These are phyloP conservation scores for Hoplostethus mediterraneus DNA, from an alignment of 2,797 vertebrate genomes.

Conservation along the genomic window DNA sequence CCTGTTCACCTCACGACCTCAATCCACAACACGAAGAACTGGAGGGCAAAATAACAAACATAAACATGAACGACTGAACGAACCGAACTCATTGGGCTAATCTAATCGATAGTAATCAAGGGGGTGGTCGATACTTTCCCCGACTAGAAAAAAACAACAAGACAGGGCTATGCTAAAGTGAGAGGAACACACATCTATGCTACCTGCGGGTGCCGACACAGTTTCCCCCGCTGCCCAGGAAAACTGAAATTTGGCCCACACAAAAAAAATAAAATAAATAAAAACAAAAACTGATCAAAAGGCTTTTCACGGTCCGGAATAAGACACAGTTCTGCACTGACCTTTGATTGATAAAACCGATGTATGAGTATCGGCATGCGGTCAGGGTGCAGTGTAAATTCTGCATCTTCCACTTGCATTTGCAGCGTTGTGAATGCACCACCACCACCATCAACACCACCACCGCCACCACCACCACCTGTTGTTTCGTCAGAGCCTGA, in stretches of 20 bases:
- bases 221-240: constrained; percentile 38
- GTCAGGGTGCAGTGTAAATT: constrained; percentile 23
- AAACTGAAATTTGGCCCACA: constrained; percentile 44
- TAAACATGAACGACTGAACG: constrained; percentile 52
- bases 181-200: constrained; percentile 70
- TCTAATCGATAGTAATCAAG: constrained; percentile 24
- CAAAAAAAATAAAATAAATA: neutral
- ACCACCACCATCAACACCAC: no score
- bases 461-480: neutral
- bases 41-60: constrained; percentile 61
- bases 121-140: constrained; percentile 10
- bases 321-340: constrained; percentile 38
- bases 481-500: constrained; percentile 61
- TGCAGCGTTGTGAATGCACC: constrained; percentile 18
- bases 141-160: constrained; percentile 36
- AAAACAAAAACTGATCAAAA: constrained; percentile 3
- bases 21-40: constrained; percentile 69
- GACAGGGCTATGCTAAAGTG: constrained; percentile 41
- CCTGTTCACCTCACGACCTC: constrained; percentile 71
- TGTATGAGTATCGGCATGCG: neutral
- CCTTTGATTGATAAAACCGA: constrained; percentile 36
- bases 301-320: constrained; percentile 42
- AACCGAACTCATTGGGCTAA: constrained; percentile 30
- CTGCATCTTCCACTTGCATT: constrained; percentile 7
- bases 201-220: constrained; percentile 59